Conservation (phyloP, 2,888 invertebrate species). For the Microctonus brassicae region DNA sequence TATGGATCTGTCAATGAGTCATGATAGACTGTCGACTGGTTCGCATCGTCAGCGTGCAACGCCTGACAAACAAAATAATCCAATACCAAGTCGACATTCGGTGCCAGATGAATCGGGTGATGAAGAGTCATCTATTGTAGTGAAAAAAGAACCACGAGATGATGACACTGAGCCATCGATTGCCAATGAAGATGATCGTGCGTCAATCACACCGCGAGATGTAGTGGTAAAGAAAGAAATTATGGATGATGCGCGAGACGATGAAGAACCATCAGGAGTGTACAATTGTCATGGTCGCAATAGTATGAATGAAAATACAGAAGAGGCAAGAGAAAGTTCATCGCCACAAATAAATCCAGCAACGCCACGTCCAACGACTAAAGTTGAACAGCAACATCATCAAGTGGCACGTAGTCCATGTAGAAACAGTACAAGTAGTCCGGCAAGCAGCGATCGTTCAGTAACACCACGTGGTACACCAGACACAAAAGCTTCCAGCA, state of each 20-base stretch:
- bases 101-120: slow-evolving; percentile 71
- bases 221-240: slow-evolving; percentile 77
- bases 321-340: slow-evolving; percentile 65
- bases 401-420: slow-evolving; percentile 74
- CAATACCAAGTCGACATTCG: slow-evolving; percentile 72
- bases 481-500: slow-evolving; percentile 73
- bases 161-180: slow-evolving; percentile 66
- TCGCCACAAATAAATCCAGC: slow-evolving; percentile 66
- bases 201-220: slow-evolving; percentile 69
- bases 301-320: slow-evolving; percentile 61
- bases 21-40: slow-evolving; percentile 57
- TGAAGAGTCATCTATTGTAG: slow-evolving; percentile 71
- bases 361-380: slow-evolving; percentile 73
- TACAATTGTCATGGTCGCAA: slow-evolving; percentile 58
- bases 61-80: slow-evolving; percentile 76
- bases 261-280: slow-evolving; percentile 66
- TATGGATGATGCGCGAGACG: slow-evolving; percentile 73
- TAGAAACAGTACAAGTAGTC: slow-evolving; percentile 76
- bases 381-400: slow-evolving; percentile 56
- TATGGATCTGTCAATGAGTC: slow-evolving; percentile 71
- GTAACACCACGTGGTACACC: slow-evolving; percentile 80
- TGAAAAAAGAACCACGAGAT: slow-evolving; percentile 73
- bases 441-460: slow-evolving; percentile 83
- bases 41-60: slow-evolving; percentile 77
- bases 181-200: slow-evolving; percentile 69